Percentiles rank a stretch among this genome's conserved stretches.
Evolutionary conservation across 1,140 invertebrate genomes (phyloP).

Genomic region (Brachionus angularis): DNA sequence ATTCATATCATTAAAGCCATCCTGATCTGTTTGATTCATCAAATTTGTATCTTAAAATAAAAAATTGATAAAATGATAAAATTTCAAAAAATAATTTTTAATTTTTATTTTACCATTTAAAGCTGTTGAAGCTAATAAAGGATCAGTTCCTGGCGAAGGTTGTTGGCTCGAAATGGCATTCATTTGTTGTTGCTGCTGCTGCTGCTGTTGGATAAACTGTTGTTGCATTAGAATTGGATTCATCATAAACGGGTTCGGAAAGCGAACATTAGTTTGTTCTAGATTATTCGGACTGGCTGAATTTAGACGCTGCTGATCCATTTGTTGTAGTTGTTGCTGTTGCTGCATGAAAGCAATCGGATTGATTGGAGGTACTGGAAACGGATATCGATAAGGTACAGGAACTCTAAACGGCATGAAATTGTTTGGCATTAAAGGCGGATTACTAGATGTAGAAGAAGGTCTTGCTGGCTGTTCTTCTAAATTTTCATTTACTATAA

Average conservation of each 20-base stretch:
- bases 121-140: constrained; percentile 17
- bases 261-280: background rate
- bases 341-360: constrained; percentile 28
- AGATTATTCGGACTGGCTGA: background rate
- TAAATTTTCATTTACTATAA: background rate
- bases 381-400: background rate
- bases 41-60: constrained; percentile 17
- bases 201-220: no score
- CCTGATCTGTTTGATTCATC: no score
- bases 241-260: background rate
- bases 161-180: constrained; percentile 35
- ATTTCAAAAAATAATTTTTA: background rate
- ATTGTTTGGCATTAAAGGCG: background rate
- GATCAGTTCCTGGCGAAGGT: constrained; percentile 17
- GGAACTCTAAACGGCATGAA: constrained; percentile 18
- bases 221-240: background rate
- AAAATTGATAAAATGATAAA: background rate
- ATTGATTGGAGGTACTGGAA: constrained; percentile 22
- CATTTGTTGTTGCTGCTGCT: constrained; percentile 28
- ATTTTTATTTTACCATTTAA: constrained; percentile 9
- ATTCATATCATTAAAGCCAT: no score
- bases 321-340: background rate
- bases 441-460: constrained; percentile 18
- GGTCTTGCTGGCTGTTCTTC: constrained; percentile 12
- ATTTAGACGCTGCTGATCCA: background rate